Evolutionary conservation across 2,888 invertebrate species (phyloP).

Genomic region (Ophion ventricosus): DNA sequence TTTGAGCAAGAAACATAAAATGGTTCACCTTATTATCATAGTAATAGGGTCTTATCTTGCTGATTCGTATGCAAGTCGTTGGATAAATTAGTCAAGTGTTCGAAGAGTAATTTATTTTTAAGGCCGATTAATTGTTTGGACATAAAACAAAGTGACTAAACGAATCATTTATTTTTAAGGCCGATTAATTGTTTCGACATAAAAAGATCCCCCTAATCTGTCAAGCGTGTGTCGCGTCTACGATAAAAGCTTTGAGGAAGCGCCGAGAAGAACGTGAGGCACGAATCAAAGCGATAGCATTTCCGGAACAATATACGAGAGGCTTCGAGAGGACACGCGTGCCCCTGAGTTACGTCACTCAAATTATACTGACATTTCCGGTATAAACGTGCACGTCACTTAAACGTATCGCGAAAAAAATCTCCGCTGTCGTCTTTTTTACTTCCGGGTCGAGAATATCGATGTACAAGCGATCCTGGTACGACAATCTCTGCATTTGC

Average conservation of each 20-base stretch:
- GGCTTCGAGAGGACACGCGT: constrained; percentile 17
- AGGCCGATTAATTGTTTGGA: background rate
- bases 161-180: background rate
- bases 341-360: constrained; percentile 48
- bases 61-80: background rate
- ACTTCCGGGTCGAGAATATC: constrained; percentile 36
- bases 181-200: background rate
- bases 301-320: constrained; percentile 53
- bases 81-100: background rate
- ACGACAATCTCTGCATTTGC: background rate
- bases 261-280: constrained; percentile 42
- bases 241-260: constrained; percentile 44
- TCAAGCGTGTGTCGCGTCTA: background rate
- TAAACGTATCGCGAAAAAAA: constrained; percentile 21
- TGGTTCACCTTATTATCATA: too few species aligned
- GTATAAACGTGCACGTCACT: constrained; percentile 30
- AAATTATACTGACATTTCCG: constrained; percentile 58
- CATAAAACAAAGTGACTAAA: background rate
- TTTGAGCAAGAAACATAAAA: background rate
- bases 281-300: constrained; percentile 30
- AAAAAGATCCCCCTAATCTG: background rate
- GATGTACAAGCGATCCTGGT: constrained; percentile 8
- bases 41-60: too few species aligned
- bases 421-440: constrained; percentile 18
- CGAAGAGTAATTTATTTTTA: background rate